These are phyloP conservation scores for Anarsia innoxiella DNA, from an alignment of 2,888 invertebrate species.

Conservation along the genomic window DNA sequence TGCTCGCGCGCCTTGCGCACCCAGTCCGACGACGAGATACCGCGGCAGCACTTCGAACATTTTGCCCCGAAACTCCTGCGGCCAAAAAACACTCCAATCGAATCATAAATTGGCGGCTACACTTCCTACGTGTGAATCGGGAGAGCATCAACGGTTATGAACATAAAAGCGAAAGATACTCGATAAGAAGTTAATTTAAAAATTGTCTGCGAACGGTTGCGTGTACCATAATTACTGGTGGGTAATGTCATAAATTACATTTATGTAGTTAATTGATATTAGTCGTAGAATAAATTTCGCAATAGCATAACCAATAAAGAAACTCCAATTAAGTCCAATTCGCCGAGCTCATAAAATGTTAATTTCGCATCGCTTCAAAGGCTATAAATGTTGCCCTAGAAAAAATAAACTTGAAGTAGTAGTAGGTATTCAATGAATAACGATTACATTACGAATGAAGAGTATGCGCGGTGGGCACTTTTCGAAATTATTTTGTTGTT, in stretches of 20 bases:
- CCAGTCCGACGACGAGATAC: conserved; percentile 97
- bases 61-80: conserved; percentile 95
- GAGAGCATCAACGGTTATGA: background rate
- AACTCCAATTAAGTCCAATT: conserved; percentile 17
- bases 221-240: conserved; percentile 5
- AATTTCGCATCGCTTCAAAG: conserved; percentile 22
- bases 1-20: conserved; percentile 95
- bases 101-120: conserved; percentile 1
- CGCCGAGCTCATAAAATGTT: conserved; percentile 19
- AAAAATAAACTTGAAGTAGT: conserved; percentile 8
- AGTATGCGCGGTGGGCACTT: conserved; percentile 10
- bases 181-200: background rate
- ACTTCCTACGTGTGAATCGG: background rate
- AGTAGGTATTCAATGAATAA: conserved; percentile 18
- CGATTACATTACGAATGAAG: conserved; percentile 11
- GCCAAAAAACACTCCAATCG: conserved; percentile 22
- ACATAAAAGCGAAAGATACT: background rate
- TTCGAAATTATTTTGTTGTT: conserved; percentile 16
- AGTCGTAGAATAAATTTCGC: conserved; percentile 16
- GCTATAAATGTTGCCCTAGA: conserved; percentile 10
- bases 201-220: background rate
- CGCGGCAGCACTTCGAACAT: conserved; percentile 95
- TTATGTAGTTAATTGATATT: conserved; percentile 12
- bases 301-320: conserved; percentile 19
- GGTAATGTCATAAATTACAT: conserved; percentile 9